Conservation (phyloP, 2,888 invertebrate genomes). For the Dione juno region DNA sequence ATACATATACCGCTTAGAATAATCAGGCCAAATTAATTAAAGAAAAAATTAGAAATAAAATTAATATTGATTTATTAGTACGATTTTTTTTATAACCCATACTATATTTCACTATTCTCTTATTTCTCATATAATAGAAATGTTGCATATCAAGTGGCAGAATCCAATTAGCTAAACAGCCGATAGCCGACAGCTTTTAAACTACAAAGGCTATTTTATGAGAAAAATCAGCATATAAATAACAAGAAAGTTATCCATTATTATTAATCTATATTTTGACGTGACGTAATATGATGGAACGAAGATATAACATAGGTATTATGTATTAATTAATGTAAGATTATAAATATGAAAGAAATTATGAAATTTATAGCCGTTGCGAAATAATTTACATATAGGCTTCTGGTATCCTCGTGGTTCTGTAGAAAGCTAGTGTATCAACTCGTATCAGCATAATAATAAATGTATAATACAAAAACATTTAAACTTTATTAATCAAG, state of each 20-base stretch:
- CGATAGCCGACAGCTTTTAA: neutral
- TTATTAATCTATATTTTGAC: slow-evolving; percentile 38
- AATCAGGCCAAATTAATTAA: too few species aligned
- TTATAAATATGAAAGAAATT: slow-evolving; percentile 6
- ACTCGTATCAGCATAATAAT: too few species aligned
- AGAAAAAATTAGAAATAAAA: too few species aligned
- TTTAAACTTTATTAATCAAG: too few species aligned
- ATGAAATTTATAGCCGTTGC: slow-evolving; percentile 1
- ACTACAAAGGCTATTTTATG: slow-evolving; percentile 13
- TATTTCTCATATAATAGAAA: neutral
- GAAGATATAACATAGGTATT: slow-evolving; percentile 26
- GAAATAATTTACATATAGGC: slow-evolving; percentile 16
- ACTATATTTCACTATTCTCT: too few species aligned
- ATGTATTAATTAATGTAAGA: slow-evolving; percentile 30
- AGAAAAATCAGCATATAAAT: slow-evolving; percentile 33
- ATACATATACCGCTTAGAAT: too few species aligned
- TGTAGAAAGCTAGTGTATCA: neutral
- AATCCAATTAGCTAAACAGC: slow-evolving; percentile 9
- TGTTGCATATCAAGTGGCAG: neutral
- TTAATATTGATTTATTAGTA: too few species aligned
- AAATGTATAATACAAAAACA: too few species aligned
- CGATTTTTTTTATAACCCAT: too few species aligned
- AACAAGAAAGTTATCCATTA: slow-evolving; percentile 34
- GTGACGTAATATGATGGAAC: slow-evolving; percentile 20
- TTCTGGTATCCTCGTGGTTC: neutral